A percentile compares a stretch with the other conserved stretches of the same genome.
Evolutionary conservation across 2,113 vertebrate genomes (phyloP).

Genomic region (Leptocoma aspasia): DNA sequence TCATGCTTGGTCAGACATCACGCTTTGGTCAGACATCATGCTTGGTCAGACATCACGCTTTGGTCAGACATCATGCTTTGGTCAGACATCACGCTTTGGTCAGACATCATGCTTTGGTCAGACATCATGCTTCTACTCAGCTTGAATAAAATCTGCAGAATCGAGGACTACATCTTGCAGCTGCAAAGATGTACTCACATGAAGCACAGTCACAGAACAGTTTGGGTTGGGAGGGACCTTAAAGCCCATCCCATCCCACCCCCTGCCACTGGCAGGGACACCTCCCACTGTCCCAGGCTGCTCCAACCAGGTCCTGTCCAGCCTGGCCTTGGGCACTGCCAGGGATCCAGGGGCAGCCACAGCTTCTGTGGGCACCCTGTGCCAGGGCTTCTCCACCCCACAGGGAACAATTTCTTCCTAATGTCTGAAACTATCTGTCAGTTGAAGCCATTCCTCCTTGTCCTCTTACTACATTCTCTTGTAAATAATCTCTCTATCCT

Average conservation of each 20-base stretch:
- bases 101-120: not conserved
- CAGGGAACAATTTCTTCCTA: not conserved
- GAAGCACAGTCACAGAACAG: not conserved
- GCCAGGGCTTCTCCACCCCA: rapidly evolving
- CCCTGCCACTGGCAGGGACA: not conserved
- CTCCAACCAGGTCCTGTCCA: not conserved
- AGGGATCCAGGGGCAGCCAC: not conserved
- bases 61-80: not conserved
- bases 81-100: not conserved
- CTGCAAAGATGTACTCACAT: not conserved
- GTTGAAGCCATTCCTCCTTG: not conserved
- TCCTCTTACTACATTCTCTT: not conserved
- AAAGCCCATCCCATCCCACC: rapidly evolving
- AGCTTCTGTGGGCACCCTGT: not conserved
- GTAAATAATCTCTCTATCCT: not conserved
- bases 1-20: too few species aligned
- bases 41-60: too few species aligned
- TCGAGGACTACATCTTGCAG: not conserved
- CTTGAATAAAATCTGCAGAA: not conserved
- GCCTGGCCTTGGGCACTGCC: rapidly evolving
- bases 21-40: too few species aligned
- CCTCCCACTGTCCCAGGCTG: rapidly evolving
- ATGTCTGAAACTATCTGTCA: not conserved
- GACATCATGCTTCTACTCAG: not conserved
- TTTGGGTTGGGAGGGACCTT: not conserved